A percentile compares a stretch with the other conserved stretches of the same genome.
Conservation (phyloP, 2,113 vertebrate species). For the Rana temporaria region DNA sequence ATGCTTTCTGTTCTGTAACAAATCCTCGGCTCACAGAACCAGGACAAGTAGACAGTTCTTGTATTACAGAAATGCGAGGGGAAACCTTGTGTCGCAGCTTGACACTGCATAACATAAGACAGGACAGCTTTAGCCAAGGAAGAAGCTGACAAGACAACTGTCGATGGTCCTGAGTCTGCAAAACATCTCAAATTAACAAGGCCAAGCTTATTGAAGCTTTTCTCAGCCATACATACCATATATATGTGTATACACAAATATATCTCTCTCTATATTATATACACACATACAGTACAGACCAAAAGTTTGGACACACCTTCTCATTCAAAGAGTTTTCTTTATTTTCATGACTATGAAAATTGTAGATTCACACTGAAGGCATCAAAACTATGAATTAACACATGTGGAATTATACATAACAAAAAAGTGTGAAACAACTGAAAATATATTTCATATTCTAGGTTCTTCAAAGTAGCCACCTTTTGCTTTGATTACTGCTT, state of each 20-base stretch:
- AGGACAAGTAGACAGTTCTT: conserved; percentile 28
- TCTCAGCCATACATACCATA: conserved; percentile 13
- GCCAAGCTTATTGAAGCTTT: conserved; percentile 14
- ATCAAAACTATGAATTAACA: too few relatives aligned
- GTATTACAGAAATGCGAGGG: conserved; percentile 1
- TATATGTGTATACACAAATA: conserved; percentile 16
- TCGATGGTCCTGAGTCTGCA: conserved; percentile 31
- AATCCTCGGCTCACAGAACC: conserved; percentile 29
- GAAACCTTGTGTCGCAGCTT: conserved; percentile 1
- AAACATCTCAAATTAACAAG: conserved; percentile 36
- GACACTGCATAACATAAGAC: conserved; percentile 14
- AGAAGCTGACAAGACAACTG: conserved; percentile 14
- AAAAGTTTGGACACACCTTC: too few relatives aligned
- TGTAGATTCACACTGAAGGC: too few relatives aligned
- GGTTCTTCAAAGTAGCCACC: too few relatives aligned
- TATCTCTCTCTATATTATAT: conserved; percentile 6
- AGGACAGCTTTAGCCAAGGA: conserved; percentile 38
- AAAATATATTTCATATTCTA: too few relatives aligned
- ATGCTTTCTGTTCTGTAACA: conserved; percentile 39
- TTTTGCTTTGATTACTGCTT: too few relatives aligned
- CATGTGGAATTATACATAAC: too few relatives aligned
- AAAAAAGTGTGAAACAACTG: too few relatives aligned
- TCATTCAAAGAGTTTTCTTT: too few relatives aligned
- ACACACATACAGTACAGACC: too few relatives aligned
- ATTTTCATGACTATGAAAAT: too few relatives aligned